Evolutionary conservation across 2,113 vertebrate species (phyloP).

Genomic region (Phaetusa simplex): DNA sequence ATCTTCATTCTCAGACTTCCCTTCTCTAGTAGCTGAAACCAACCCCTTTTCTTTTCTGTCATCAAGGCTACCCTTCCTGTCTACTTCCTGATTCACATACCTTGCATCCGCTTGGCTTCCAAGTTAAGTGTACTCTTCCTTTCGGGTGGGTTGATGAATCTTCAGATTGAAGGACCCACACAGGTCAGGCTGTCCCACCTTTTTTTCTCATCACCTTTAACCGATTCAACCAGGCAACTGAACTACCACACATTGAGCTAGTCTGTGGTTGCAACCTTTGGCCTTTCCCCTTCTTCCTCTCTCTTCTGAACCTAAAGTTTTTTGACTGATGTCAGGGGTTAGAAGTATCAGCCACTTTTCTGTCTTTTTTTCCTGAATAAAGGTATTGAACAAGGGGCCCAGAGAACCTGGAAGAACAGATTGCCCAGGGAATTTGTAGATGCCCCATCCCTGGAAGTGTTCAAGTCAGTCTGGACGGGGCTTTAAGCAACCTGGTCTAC

Average conservation of each 20-base stretch:
- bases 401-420: not conserved
- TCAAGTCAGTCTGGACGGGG: not conserved
- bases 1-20: not conserved
- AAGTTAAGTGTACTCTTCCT: not conserved
- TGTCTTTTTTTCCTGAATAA: not conserved
- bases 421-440: not conserved
- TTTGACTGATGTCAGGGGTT: not conserved
- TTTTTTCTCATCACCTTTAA: not conserved
- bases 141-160: not conserved
- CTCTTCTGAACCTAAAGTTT: not conserved
- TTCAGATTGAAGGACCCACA: not conserved
- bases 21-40: not conserved
- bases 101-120: not conserved
- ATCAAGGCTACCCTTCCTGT: not conserved
- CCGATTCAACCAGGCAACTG: not conserved
- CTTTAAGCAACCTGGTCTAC: not conserved
- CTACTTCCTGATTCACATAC: not conserved
- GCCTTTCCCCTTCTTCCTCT: not conserved
- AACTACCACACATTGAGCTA: not conserved
- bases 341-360: not conserved
- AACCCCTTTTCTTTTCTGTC: not conserved
- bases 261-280: not conserved
- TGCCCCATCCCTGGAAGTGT: not conserved
- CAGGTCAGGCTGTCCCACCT: not conserved
- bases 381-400: not conserved